Percentiles rank a stretch among this genome's conserved stretches.
Evolutionary conservation across 1,140 invertebrate genomes (phyloP).

Genomic region (Reticulitermes speratus): DNA sequence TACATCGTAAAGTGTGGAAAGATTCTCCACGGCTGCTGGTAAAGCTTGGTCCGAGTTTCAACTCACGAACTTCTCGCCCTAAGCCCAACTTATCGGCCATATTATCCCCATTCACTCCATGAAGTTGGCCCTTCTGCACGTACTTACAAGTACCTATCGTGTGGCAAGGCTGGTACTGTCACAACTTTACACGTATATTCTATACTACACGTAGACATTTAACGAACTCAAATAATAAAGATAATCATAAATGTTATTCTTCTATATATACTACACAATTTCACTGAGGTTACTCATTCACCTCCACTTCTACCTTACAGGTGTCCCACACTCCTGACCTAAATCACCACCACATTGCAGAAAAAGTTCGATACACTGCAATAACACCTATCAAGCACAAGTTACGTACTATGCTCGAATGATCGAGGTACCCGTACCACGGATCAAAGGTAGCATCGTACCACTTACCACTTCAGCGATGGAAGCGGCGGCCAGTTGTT

Average conservation of each 20-base stretch:
- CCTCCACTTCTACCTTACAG: background rate
- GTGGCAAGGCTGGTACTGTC: background rate
- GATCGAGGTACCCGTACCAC: too few species aligned
- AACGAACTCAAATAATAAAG: background rate
- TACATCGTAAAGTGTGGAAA: constrained; percentile 87
- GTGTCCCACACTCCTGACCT: background rate
- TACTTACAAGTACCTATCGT: background rate
- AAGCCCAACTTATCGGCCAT: constrained; percentile 75
- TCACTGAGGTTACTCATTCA: background rate
- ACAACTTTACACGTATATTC: background rate
- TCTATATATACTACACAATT: background rate
- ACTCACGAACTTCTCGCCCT: constrained; percentile 72
- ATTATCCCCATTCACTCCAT: constrained; percentile 37
- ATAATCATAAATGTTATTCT: background rate
- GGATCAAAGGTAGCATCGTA: too few species aligned
- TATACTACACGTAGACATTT: background rate
- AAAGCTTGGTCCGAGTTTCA: constrained; percentile 82
- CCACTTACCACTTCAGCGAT: too few species aligned
- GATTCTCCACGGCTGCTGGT: constrained; percentile 66
- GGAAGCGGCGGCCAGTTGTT: too few species aligned
- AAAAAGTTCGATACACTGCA: background rate
- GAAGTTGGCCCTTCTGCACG: constrained; percentile 34
- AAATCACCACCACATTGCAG: background rate
- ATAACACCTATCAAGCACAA: too few species aligned
- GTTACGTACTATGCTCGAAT: too few species aligned